A percentile compares a stretch with the other conserved stretches of the same genome.
Conservation (phyloP, 2,113 vertebrate species). For the Chauna torquata region DNA sequence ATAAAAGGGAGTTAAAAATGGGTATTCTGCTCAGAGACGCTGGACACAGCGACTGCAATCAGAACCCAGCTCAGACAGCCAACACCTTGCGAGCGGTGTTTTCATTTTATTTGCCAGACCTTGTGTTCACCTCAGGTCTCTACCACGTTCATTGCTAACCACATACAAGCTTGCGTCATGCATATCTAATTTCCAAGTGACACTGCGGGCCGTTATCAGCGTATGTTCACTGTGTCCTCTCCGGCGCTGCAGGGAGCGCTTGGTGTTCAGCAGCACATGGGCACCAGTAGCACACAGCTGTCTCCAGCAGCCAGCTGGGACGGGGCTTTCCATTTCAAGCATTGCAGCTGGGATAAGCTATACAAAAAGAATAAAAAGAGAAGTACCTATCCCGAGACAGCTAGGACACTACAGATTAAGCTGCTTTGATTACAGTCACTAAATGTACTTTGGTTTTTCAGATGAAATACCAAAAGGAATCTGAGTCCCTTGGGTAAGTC, state of each 20-base stretch:
- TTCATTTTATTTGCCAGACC: conserved; percentile 41
- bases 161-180: not conserved
- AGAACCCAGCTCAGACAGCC: not conserved
- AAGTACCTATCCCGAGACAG: conserved; percentile 10
- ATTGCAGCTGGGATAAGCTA: not conserved
- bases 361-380: conserved; percentile 26
- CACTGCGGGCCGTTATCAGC: not conserved
- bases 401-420: conserved; percentile 8
- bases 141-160: not conserved
- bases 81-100: not conserved
- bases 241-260: not conserved
- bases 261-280: fast-evolving
- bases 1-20: not conserved
- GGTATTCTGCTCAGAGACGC: not conserved
- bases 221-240: not conserved
- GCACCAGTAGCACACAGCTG: fast-evolving
- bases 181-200: not conserved
- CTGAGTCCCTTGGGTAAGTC: not conserved
- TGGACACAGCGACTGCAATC: not conserved
- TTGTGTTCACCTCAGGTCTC: not conserved
- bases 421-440: conserved; percentile 23
- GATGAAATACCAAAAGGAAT: conserved; percentile 30
- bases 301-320: not conserved
- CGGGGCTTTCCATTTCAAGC: not conserved
- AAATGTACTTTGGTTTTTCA: conserved; percentile 63